phyloP scores from a whole-genome alignment of 2,797 vertebrate species.

The Sebastes kiyomatsui region DNA sequence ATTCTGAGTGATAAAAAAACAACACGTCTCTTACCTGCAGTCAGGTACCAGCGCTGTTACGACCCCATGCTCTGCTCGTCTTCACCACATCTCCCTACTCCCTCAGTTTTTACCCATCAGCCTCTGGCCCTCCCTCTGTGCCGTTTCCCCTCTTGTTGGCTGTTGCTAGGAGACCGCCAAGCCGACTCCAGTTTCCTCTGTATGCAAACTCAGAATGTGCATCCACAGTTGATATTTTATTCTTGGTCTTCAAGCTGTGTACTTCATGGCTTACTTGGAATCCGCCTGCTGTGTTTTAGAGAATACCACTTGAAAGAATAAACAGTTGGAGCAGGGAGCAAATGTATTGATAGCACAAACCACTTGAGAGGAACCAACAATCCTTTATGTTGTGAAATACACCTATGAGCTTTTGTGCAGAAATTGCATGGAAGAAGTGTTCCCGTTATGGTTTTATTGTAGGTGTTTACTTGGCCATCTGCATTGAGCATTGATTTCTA shows the following conservation, averaged over 20 bases:
- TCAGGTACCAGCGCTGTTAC: conserved; percentile 7
- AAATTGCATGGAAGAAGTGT: background rate
- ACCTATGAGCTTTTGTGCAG: background rate
- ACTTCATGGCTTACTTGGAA: background rate
- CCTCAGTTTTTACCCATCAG: background rate
- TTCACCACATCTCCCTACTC: conserved; percentile 5
- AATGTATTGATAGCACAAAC: background rate
- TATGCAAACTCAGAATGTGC: conserved; percentile 27
- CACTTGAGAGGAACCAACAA: background rate
- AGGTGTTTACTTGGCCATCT: background rate
- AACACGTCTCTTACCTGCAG: conserved; percentile 58
- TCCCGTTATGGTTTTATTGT: background rate
- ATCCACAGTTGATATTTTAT: background rate
- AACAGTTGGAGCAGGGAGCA: background rate
- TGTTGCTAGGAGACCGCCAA: conserved; percentile 79
- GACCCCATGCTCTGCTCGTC: conserved; percentile 6
- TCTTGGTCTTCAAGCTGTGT: background rate
- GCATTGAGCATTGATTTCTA: background rate
- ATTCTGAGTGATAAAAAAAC: background rate
- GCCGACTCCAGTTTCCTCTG: conserved; percentile 59
- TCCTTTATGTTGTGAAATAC: background rate
- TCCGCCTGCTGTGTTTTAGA: background rate
- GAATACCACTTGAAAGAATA: background rate
- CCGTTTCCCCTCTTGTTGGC: conserved; percentile 34
- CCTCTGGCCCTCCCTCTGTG: conserved; percentile 7